Percentiles rank a stretch among this genome's conserved stretches.
phyloP scores from a whole-genome alignment of 2,888 invertebrate genomes.

The Smittia aterrima region DNA sequence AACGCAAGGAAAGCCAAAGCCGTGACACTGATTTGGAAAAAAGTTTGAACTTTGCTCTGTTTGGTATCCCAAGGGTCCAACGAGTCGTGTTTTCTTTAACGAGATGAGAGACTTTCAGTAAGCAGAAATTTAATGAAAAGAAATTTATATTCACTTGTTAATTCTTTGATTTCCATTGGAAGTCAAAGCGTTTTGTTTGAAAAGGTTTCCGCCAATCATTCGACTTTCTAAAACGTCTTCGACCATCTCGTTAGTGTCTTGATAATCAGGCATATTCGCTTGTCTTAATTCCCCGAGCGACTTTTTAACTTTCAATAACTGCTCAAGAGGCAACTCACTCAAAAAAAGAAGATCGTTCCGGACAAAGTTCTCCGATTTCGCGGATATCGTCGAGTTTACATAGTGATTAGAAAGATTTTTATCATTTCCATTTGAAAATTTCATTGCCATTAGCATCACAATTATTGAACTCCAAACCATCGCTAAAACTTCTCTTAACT shows the following conservation, averaged over 20 bases:
- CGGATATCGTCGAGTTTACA: neutral
- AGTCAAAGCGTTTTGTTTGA: neutral
- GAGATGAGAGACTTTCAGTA: neutral
- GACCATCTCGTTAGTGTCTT: neutral
- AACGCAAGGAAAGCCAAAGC: conserved; percentile 79
- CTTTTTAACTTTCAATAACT: conserved; percentile 61
- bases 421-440: neutral
- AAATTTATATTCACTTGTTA: neutral
- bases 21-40: conserved; percentile 76
- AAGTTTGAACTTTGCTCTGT: conserved; percentile 66
- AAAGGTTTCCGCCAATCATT: neutral
- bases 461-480: no score
- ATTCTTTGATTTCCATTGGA: neutral
- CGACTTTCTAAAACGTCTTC: conserved; percentile 18
- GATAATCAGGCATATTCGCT: neutral
- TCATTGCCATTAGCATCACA: neutral
- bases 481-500: no score
- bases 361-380: conserved; percentile 11
- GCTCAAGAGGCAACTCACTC: conserved; percentile 67
- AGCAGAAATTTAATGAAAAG: neutral
- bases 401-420: neutral
- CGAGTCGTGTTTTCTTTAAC: conserved; percentile 46
- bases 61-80: conserved; percentile 54
- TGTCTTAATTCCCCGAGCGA: conserved; percentile 47
- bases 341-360: conserved; percentile 49